Conservation (phyloP, 1,140 invertebrate species). For the Macrocentrus cingulum region DNA sequence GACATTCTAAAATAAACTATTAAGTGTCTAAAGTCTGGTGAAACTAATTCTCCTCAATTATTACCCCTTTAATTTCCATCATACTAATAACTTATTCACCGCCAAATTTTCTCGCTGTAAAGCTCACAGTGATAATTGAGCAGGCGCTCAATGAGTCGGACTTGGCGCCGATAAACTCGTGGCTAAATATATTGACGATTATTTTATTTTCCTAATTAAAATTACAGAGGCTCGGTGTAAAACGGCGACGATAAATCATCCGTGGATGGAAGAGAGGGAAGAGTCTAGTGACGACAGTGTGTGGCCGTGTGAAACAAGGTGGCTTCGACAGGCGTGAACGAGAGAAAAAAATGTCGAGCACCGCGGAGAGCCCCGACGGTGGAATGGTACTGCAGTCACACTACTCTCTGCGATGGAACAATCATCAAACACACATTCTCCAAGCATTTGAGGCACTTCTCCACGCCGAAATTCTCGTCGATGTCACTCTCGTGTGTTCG, state of each 20-base stretch:
- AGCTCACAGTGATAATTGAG: too few species aligned
- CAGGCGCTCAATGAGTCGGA: too few species aligned
- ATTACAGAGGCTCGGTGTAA: too few species aligned
- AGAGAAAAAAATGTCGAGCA: slow-evolving; percentile 51
- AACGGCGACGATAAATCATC: too few species aligned
- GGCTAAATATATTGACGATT: too few species aligned
- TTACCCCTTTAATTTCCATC: background rate
- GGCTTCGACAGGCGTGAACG: slow-evolving; percentile 33
- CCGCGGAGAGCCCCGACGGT: slow-evolving; percentile 49
- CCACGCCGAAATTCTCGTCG: slow-evolving; percentile 81
- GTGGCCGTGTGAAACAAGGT: slow-evolving; percentile 14
- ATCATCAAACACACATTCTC: slow-evolving; percentile 84
- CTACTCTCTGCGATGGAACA: slow-evolving; percentile 90
- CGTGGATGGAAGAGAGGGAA: slow-evolving; percentile 23
- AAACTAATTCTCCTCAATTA: background rate
- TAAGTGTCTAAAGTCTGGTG: too few species aligned
- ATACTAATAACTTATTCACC: too few species aligned
- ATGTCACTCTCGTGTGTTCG: slow-evolving; percentile 85
- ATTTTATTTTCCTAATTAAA: too few species aligned
- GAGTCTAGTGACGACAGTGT: slow-evolving; percentile 5
- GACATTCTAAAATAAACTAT: too few species aligned
- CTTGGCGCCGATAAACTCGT: too few species aligned
- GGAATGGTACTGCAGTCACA: slow-evolving; percentile 70
- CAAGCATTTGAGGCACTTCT: slow-evolving; percentile 82
- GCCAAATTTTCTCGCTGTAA: too few species aligned